Base-by-base conservation (phyloP, 1,140 invertebrate species). In the Zaprionus inermis region DNA sequence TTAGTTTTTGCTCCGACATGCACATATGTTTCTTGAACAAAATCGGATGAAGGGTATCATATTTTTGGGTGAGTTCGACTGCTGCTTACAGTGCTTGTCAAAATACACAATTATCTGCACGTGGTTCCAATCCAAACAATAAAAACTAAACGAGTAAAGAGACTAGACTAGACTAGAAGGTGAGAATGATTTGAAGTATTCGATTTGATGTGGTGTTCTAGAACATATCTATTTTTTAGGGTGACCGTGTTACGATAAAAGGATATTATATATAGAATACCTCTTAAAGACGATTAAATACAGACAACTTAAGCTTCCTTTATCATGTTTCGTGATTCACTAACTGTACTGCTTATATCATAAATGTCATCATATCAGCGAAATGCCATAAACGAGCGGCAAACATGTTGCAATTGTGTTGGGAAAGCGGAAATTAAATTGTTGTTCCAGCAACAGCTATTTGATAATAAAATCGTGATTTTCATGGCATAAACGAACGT, bases 81-180 rank as follows among this genome's bases (percentile, higher is more conserved):
- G 24, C 3, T 5, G 24, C 24, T 28, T 28, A 5, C 24, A 28
- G 5, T 0, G 5, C 24, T 28, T 28, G 24, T 28, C 5, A 2
- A 28, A 10, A 22, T 20, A 20, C 5, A 22, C 44, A 49, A 44
- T 36, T 44, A 49, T 5, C 10, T 49, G 44, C 44, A 49, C 16
- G 18, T 20, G 44, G 18, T 49, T 49, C 22, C 11, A 44, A 44
- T 44, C 38, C 38, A 44, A 44, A 44, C 30, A 32, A 18, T n/a
- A 44, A 44, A 44, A 44, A 10, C 6, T 44, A 16, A 16, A 6
- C 2, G n/a, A 16, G 16, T 16, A 6, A 9, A 10, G 38, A 44
- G 38, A 44, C 38, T 44, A 44, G 38, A 44, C 38, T n/a, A n/a
- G n/a, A n/a, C n/a, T n/a, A n/a, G n/a, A n/a, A 44, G 38, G n/a